Base-by-base conservation (phyloP, 2,113 vertebrate genomes). In the Catharus fuscescens region DNA sequence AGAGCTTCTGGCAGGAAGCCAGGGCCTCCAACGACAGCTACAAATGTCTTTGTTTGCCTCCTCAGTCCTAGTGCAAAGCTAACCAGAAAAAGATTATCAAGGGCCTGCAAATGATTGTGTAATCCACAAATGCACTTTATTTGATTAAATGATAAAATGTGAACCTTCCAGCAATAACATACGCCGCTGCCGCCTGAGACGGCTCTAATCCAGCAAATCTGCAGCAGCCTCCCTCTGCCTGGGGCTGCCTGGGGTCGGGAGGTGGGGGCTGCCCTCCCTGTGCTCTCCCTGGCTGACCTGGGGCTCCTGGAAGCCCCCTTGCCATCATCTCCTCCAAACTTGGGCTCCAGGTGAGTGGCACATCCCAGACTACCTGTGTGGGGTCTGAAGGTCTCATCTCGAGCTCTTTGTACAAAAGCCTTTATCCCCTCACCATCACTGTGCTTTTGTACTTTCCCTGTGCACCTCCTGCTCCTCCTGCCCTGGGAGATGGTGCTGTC, bases 61-160 rank as follows among this genome's bases (percentile, higher is more conserved):
- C 86, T 66, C 36, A 64, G 76, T 81, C 82, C 95, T 40, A 79
- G 88, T 74, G 92, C 96, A 52, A 88, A 92, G 88, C 94, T 96
- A 95, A 95, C 94, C 92, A 96, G 95, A 91, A 95, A 94, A 96
- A 95, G 94, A 97, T 96, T 95, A 97, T 81, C 54, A 74, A 77
- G 94, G 88, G 88, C 28, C 88, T 56, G 76, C 44, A 69, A 95
- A 96, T 69, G 86, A 92, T 94, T 82, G 84, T 95, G 86, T 95
- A 95, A 94, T 86, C 90, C 81, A 90, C 93, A 95, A 97, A 95
- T 93, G 95, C 88, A 96, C 88, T 96, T 97, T 92, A 93, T 96
- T 95, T 97, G 95, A 96, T 97, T 95, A 96, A 97, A 94, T 88
- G 93, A 95, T 95, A 92, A 94, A 95, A 97, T 45, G 92, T 81